Evolutionary conservation across 2,797 vertebrate species (phyloP), one percentile per base, ranked within the genome.

Genomic region (Poliocrania exsul): DNA sequence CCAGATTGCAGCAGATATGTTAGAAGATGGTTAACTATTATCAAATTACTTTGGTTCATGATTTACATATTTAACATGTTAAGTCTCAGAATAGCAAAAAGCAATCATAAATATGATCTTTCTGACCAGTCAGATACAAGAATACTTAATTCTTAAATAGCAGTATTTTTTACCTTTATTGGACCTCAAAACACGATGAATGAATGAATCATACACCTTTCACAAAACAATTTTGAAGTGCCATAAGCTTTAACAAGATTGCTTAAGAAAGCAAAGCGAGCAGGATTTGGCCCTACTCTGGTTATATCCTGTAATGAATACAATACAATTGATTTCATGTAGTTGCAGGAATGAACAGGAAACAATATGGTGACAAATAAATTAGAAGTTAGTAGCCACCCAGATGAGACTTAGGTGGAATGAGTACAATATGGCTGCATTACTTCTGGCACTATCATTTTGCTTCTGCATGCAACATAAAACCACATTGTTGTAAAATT

Each of bases 291-390:
- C 53, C 65, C 54, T 95, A 56, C 64, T 93, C 53, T 40, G 25
- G 29, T 86, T 79, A 54, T 11, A 73, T 38, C 67, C 77, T 92
- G 93, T 94, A 42, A 82, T 96, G 92, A 93, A 93, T 49, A 94
- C 91, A 95, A 96, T 82, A 95, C 56, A 95, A 86, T 53, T 95
- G 87, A 91, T 95, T 93, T 95, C 16, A 71, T 23, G 35, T 15
- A 42, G 64, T 81, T 83, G 29, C 33, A 90, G 16, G 23, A 89
- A 77, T 8, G 3, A 94, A 65, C 79, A 89, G 56, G 35, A 93
- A 92, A 72, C 80, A 90, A 82, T 58, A 85, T 46, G 61, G 65
- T 58, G 54, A 89, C 92, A 97, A 95, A 80, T 66, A 74, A 18
- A 67, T 54, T 73, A 62, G 33, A 95, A 57, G 31, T 38, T 44